Percentiles rank a stretch among this genome's conserved stretches.
Evolutionary conservation across 1,140 invertebrate genomes (phyloP).

Genomic region (Ceratina calcarata): DNA sequence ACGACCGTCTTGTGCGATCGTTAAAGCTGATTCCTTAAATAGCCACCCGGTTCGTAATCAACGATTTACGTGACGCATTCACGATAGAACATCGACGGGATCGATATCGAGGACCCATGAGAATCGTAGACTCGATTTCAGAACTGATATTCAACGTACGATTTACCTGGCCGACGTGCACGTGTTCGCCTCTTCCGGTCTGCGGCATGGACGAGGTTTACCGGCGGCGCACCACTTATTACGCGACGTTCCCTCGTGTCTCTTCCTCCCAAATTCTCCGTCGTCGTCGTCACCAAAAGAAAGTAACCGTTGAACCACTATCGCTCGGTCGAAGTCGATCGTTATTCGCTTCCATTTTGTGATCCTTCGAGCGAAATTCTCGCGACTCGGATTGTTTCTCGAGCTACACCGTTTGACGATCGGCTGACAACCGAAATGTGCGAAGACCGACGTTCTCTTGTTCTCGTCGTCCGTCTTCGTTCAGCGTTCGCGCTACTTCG

Average conservation of each 20-base stretch:
- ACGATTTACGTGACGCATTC: background rate
- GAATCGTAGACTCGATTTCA: background rate
- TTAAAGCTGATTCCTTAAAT: background rate
- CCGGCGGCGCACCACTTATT: conserved; percentile 28
- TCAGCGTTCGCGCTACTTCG: background rate
- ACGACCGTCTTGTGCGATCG: background rate
- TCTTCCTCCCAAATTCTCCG: conserved; percentile 5
- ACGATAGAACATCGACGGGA: background rate
- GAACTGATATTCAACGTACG: background rate
- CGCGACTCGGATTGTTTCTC: conserved; percentile 31
- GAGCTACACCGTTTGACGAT: no score
- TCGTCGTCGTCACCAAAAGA: conserved; percentile 28
- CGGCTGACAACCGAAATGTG: background rate
- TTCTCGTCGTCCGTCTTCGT: no score
- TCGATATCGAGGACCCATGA: background rate
- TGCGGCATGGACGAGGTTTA: conserved; percentile 43
- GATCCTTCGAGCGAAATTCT: conserved; percentile 8
- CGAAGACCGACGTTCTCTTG: no score
- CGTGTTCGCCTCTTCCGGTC: conserved; percentile 52
- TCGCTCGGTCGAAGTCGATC: conserved; percentile 1
- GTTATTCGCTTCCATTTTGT: conserved; percentile 9
- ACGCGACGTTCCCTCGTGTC: conserved; percentile 35
- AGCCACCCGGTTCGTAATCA: background rate
- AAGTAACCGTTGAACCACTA: conserved; percentile 33
- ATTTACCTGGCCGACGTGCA: conserved; percentile 59